Evolutionary conservation across 2,888 invertebrate genomes (phyloP), one percentile per base, ranked within the genome.

Genomic region (Thymelicus lineola): DNA sequence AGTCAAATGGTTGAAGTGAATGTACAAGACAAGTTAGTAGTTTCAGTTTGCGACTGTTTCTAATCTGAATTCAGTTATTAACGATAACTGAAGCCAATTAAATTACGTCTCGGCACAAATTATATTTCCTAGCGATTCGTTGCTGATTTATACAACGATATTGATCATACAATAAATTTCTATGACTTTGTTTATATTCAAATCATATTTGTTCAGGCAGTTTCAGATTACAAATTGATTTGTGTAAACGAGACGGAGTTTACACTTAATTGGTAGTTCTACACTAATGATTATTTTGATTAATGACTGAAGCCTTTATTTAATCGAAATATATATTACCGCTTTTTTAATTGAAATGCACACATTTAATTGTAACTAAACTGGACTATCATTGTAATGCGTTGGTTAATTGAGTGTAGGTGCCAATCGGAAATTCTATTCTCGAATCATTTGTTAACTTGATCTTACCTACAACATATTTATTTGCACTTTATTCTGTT

Each of bases 11-110:
- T 50, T 50, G 7, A 50, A 7, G 1, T 7, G 17, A 50, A 10
- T 50, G 15, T 17, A 17, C 17, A 9, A 50, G 6, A 50, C n/a
- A 15, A 6, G 12, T 50, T 50, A 12, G 50, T 50, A 9, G 50
- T 17, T 50, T 50, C 7, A 53, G 53, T 53, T 50, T 17, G 48
- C 14, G 28, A 53, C 15, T 53, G 45, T 61, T 55, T n/a, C 53
- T 61, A 61, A 55, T 67, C 28, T 55, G 53, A 45, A 67, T 61
- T 67, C 61, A 45, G 60, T 67, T 61, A 67, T 67, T 61, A 55
- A 60, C 42, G 20, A 45, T 42, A 53, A 15, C 48, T 45, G 42
- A 36, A 20, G 45, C 45, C 53, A 67, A 67, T 61, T 67, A 61
- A 66, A 61, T 60, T 60, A 50, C 38, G 59, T 42, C 50, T 60